Base-by-base conservation (phyloP, 2,113 vertebrate genomes). In the Empidonax traillii region DNA sequence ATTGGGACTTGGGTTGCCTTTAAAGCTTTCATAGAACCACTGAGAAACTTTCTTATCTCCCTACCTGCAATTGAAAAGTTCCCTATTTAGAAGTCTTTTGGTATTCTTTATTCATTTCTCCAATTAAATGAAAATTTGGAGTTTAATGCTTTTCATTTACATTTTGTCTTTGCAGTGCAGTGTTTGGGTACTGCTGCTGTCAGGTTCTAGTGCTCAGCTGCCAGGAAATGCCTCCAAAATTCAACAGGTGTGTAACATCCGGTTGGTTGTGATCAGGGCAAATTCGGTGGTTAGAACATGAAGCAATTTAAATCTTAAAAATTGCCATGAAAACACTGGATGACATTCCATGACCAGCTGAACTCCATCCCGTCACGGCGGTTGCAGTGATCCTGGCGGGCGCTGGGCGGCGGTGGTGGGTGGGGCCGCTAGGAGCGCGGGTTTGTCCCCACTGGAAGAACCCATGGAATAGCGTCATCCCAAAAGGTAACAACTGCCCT, bases 341-440 rank as follows among this genome's bases (percentile, higher is more conserved):
- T 59, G 28, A 1, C 3, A 0, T 33, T 8, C 10, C 6, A 0
- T 1, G 0, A 3, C 52, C 37, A 14, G 2, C 2, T 19, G 69
- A 30, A 78, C 8, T 8, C 28, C 2, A 28, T 8, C 12, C 19
- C 23, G 11, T 47, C 47, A 9, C 19, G 6, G 62, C 20, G 58
- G 27, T 24, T 55, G 87, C 87, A 68, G 69, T 13, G 87, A 43
- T 55, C 47, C 1, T 30, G 39, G 47, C 6, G 35, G 87, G 25
- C 72, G 1, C 79, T 4, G 41, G 49, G 72, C 0, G 79, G 79
- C 71, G 63, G 55, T 31, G 78, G 8, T 15, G 19, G 56, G 17
- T 9, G 30, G 6, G 67, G 9, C 30, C 30, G 75, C 35, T 53
- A 4, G 22, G 65, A 30, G n/a, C 33, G 17, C 18, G 56, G 74